phyloP scores from a whole-genome alignment of 1,140 invertebrate genomes.

The Drosophila albomicans region DNA sequence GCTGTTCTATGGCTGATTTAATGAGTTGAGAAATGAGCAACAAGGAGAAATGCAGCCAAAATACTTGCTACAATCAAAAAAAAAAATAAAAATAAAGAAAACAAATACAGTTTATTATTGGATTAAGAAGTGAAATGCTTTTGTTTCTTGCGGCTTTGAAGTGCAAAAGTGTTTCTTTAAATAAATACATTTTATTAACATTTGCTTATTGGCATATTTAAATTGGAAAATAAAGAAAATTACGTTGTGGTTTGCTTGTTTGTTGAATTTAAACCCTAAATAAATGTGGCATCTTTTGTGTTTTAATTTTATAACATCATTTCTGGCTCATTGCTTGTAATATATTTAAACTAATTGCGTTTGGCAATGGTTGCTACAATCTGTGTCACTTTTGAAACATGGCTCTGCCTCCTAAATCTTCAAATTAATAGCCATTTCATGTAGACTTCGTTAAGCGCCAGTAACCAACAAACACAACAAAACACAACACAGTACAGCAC shows the following conservation, averaged over 20 bases:
- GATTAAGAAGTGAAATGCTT: constrained; percentile 8
- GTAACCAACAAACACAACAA: constrained; percentile 19
- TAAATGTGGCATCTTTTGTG: background rate
- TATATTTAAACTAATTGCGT: constrained; percentile 20
- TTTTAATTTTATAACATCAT: background rate
- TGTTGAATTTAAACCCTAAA: background rate
- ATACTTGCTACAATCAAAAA: background rate
- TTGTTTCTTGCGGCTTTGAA: constrained; percentile 4
- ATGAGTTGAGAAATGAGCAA: constrained; percentile 35
- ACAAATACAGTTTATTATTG: constrained; percentile 30
- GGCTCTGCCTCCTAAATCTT: constrained; percentile 49
- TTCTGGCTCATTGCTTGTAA: background rate
- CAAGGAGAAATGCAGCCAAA: constrained; percentile 8
- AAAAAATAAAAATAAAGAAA: background rate
- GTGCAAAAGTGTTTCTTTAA: background rate
- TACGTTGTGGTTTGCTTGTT: background rate
- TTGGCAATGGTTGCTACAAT: constrained; percentile 14
- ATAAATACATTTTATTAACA: background rate
- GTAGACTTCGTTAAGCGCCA: constrained; percentile 37
- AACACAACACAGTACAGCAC: constrained; percentile 14
- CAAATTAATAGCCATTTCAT: constrained; percentile 77
- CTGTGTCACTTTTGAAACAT: constrained; percentile 24
- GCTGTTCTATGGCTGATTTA: constrained; percentile 26
- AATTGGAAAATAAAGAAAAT: background rate
- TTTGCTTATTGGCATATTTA: background rate